Evolutionary conservation across 1,140 invertebrate genomes (phyloP).

Genomic region (Zaprionus nigranus): DNA sequence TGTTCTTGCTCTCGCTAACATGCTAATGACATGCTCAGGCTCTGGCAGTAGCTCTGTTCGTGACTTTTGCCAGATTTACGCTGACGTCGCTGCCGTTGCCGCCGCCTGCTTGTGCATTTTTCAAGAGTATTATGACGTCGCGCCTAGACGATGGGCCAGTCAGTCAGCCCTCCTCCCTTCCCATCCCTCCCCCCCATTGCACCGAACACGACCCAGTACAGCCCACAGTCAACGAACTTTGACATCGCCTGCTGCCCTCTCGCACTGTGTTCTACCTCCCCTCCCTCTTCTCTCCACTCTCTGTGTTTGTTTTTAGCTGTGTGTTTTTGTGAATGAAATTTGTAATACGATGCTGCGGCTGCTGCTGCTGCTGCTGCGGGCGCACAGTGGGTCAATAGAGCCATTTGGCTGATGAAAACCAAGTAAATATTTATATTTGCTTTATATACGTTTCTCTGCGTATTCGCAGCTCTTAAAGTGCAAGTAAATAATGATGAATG

Average conservation of each 20-base stretch:
- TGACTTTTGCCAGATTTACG: conserved; percentile 74
- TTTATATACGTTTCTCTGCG: not conserved
- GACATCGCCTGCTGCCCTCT: conserved; percentile 53
- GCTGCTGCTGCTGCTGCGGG: conserved; percentile 4
- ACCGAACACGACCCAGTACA: conserved; percentile 30
- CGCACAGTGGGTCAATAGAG: conserved; percentile 38
- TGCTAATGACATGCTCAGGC: conserved; percentile 69
- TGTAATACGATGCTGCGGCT: conserved; percentile 68
- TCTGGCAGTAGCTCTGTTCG: conserved; percentile 54
- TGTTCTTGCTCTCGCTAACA: conserved; percentile 45
- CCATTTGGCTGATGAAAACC: not conserved
- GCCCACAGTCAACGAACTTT: conserved; percentile 77
- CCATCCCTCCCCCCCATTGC: not conserved
- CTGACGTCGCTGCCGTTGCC: not conserved
- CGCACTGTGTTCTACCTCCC: conserved; percentile 14
- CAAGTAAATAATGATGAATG: not conserved
- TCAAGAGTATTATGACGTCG: conserved; percentile 78
- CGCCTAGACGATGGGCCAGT: conserved; percentile 57
- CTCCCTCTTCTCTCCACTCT: not conserved
- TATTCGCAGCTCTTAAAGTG: not conserved
- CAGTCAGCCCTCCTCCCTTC: not conserved
- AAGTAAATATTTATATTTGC: not conserved
- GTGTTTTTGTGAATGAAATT: conserved; percentile 78
- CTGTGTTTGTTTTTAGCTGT: conserved; percentile 58
- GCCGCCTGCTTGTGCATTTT: conserved; percentile 70